Conservation (phyloP, 2,797 vertebrate species). For the Hapalemur alaotrensis region DNA sequence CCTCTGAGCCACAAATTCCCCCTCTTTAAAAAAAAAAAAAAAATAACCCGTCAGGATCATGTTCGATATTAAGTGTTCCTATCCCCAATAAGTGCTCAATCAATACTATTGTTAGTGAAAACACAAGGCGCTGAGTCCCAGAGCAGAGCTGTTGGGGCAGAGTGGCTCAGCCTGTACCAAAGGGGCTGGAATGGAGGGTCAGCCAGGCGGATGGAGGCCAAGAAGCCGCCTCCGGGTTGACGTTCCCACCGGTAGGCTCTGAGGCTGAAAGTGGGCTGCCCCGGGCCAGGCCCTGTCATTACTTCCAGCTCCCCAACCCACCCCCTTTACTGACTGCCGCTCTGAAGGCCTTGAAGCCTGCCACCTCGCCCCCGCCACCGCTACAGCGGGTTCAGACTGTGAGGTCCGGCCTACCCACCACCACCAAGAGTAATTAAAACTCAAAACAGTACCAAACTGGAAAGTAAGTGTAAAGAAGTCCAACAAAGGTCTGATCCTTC, state of each 20-base stretch:
- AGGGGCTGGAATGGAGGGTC: neutral
- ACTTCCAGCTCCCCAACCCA: neutral
- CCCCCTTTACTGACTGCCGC: neutral
- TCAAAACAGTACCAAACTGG: neutral
- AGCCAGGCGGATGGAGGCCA: neutral
- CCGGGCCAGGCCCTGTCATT: neutral
- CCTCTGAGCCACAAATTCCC: neutral
- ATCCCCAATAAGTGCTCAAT: neutral
- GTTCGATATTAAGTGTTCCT: neutral
- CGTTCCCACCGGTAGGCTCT: accelerated
- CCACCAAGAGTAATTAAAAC: neutral
- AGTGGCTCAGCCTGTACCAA: neutral
- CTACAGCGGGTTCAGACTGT: neutral
- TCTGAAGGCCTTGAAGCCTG: neutral
- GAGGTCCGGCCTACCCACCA: neutral
- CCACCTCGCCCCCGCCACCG: accelerated
- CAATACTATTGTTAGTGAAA: neutral
- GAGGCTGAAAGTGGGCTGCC: neutral
- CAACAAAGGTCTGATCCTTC: neutral
- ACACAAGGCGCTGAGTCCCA: neutral
- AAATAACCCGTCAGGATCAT: neutral
- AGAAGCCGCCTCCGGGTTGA: neutral
- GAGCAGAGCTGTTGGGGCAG: neutral
- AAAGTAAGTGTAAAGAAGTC: neutral
- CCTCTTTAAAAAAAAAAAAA: neutral